Evolutionary conservation across 2,888 invertebrate species (phyloP).

Genomic region (Aphodius granarius): DNA sequence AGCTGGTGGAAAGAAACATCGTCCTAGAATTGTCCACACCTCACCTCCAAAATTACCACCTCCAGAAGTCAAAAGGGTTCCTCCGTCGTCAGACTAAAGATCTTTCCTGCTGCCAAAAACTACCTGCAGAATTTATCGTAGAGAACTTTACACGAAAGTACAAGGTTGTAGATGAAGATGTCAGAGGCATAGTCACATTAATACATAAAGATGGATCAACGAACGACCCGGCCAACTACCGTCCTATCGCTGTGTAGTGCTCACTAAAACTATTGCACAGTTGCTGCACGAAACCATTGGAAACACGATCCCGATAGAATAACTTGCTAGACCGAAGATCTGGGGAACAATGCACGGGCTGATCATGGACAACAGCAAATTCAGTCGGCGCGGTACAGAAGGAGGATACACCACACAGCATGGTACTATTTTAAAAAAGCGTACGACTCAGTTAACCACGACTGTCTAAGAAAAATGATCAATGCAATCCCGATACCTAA

Average conservation of each 20-base stretch:
- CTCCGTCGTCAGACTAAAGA: neutral
- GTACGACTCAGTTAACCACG: constrained; percentile 15
- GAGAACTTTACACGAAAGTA: constrained; percentile 21
- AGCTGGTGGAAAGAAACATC: neutral
- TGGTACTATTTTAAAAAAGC: constrained; percentile 24
- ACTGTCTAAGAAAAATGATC: constrained; percentile 4
- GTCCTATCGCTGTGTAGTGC: constrained; percentile 18
- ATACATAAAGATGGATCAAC: constrained; percentile 9
- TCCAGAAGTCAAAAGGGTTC: too few relatives aligned
- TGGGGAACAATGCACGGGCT: constrained; percentile 20
- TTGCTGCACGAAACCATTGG: neutral
- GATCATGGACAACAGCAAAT: constrained; percentile 7
- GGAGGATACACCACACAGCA: neutral
- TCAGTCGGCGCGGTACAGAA: neutral
- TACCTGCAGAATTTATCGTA: constrained; percentile 8
- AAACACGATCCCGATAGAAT: constrained; percentile 8
- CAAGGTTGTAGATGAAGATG: neutral
- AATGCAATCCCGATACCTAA: constrained; percentile 15
- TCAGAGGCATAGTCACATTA: too few relatives aligned
- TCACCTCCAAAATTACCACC: constrained; percentile 21
- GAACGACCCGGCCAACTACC: too few relatives aligned
- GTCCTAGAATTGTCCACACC: constrained; percentile 12
- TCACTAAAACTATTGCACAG: constrained; percentile 15
- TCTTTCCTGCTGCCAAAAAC: neutral
- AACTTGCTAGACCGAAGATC: constrained; percentile 10